Conservation (phyloP, 2,888 invertebrate genomes). For the Aspidiotus destructor region DNA sequence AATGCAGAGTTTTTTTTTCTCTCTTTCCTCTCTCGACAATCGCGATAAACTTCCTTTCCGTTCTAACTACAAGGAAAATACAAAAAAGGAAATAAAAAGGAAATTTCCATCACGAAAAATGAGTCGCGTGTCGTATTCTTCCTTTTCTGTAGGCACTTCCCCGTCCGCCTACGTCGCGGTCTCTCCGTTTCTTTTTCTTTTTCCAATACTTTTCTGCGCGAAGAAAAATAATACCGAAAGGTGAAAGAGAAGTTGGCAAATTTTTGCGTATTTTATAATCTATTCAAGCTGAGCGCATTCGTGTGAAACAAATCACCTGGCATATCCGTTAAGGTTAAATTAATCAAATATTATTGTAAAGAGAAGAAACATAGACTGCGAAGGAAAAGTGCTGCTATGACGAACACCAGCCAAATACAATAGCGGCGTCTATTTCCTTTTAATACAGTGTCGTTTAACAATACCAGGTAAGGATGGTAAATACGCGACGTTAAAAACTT, state of each 20-base stretch:
- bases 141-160: not conserved
- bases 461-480: slow-evolving; percentile 25
- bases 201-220: not conserved
- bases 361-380: slow-evolving; percentile 30
- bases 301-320: slow-evolving; percentile 33
- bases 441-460: slow-evolving; percentile 31
- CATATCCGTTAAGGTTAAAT: slow-evolving; percentile 32
- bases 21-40: not conserved
- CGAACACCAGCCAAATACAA: slow-evolving; percentile 24
- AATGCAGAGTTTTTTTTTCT: not conserved
- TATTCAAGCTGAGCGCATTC: slow-evolving; percentile 30
- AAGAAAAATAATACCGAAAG: slow-evolving; percentile 23
- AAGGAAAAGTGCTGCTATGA: slow-evolving; percentile 29
- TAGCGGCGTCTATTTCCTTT: slow-evolving; percentile 31
- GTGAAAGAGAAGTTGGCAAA: slow-evolving; percentile 24
- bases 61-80: not conserved
- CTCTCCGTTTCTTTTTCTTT: no score
- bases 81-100: not conserved
- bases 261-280: slow-evolving; percentile 30
- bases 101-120: slow-evolving; percentile 6
- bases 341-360: slow-evolving; percentile 33
- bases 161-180: no score
- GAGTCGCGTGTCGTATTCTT: slow-evolving; percentile 11
- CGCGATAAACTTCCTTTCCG: not conserved
- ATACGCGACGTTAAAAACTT: slow-evolving; percentile 28